Evolutionary conservation across 2,888 invertebrate genomes (phyloP).

Genomic region (Kryphioiulus occultus): DNA sequence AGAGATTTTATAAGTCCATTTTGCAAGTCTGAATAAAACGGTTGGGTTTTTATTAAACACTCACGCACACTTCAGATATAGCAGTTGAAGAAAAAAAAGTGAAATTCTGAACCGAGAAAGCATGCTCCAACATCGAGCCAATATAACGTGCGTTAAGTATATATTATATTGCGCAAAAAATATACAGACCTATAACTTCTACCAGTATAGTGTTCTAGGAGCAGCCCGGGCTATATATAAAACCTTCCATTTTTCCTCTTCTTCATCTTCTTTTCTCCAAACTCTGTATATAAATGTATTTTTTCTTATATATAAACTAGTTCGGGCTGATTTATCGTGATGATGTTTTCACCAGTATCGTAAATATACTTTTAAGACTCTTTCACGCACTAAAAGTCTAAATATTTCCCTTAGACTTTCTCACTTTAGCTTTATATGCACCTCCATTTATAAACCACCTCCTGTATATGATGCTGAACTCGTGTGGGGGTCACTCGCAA

Average conservation of each 20-base stretch:
- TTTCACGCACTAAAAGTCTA: neutral
- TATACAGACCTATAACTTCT: neutral
- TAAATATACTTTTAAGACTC: constrained; percentile 5
- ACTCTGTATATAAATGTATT: constrained; percentile 5
- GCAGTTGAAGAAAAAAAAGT: neutral
- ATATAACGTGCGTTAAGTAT: neutral
- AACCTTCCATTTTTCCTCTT: neutral
- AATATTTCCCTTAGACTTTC: neutral
- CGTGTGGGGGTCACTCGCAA: neutral
- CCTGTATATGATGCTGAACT: neutral
- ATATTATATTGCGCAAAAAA: constrained; percentile 5
- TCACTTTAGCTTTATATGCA: neutral
- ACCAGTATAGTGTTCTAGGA: neutral
- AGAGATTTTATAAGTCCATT: neutral
- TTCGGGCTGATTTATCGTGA: constrained; percentile 5
- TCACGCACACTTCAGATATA: neutral
- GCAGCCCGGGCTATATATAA: neutral
- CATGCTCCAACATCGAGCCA: neutral
- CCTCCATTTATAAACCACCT: neutral
- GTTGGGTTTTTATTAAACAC: constrained; percentile 5
- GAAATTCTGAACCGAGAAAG: neutral
- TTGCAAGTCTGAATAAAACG: constrained; percentile 5
- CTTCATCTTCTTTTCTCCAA: neutral
- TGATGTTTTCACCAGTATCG: constrained; percentile 5
- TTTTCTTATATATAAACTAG: neutral